phyloP scores from a whole-genome alignment of 2,888 invertebrate genomes.

The Empis livida region DNA sequence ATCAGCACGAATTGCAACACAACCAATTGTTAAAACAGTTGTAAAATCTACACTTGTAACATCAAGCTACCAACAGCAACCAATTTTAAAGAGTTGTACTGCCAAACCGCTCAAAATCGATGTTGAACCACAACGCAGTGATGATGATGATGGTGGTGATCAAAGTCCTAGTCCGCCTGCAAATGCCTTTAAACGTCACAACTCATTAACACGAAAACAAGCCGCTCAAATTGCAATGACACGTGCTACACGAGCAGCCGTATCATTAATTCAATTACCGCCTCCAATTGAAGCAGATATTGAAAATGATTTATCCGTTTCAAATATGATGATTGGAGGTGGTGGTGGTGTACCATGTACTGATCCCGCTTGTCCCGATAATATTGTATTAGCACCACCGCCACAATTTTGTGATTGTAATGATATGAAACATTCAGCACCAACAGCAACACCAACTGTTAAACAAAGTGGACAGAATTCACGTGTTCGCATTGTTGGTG shows the following conservation, averaged over 20 bases:
- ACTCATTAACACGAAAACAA: constrained; percentile 47
- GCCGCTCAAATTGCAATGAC: constrained; percentile 46
- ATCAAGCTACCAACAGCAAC: constrained; percentile 20
- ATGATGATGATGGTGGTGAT: constrained; percentile 34
- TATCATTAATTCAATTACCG: constrained; percentile 65
- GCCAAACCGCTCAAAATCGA: not conserved
- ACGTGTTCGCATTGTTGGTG: constrained; percentile 69
- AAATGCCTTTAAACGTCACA: constrained; percentile 45
- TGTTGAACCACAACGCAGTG: constrained; percentile 23
- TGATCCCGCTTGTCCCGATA: constrained; percentile 35
- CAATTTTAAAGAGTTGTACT: constrained; percentile 11
- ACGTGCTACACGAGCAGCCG: constrained; percentile 50
- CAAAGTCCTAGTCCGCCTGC: constrained; percentile 37
- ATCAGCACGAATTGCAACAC: constrained; percentile 29
- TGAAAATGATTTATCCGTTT: constrained; percentile 43
- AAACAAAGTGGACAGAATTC: constrained; percentile 13
- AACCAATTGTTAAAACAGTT: constrained; percentile 28
- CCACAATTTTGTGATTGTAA: constrained; percentile 77
- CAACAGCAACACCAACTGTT: constrained; percentile 16
- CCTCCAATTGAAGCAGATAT: constrained; percentile 62
- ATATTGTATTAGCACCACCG: constrained; percentile 67
- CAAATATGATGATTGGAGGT: constrained; percentile 20
- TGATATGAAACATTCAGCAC: constrained; percentile 34
- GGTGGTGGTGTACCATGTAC: constrained; percentile 12
- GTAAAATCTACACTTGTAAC: constrained; percentile 22